A percentile compares a stretch with the other conserved stretches of the same genome.
These are phyloP conservation scores for Anastrepha ludens DNA, from an alignment of 1,140 invertebrate genomes.

Conservation along the genomic window DNA sequence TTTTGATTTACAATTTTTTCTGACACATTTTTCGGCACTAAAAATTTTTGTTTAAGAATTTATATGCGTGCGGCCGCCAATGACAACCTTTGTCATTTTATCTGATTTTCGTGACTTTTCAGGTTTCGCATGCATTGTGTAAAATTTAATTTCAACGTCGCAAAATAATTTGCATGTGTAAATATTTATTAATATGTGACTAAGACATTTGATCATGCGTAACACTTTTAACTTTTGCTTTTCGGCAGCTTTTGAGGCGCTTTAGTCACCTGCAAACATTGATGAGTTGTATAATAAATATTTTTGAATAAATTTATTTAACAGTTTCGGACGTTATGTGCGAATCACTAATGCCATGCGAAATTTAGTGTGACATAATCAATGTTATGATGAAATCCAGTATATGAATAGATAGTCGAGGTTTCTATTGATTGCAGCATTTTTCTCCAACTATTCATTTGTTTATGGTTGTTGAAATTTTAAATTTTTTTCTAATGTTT, in stretches of 20 bases:
- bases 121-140: neutral
- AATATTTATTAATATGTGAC: constrained; percentile 44
- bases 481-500: neutral
- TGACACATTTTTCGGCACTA: neutral
- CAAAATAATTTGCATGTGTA: constrained; percentile 35
- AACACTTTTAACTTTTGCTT: constrained; percentile 1
- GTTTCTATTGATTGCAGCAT: neutral
- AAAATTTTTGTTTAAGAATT: neutral
- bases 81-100: neutral
- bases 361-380: neutral
- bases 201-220: neutral
- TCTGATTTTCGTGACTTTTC: neutral
- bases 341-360: neutral
- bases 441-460: neutral
- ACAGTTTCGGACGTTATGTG: neutral
- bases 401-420: neutral
- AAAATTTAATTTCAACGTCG: neutral
- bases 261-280: constrained; percentile 30
- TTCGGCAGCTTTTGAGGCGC: neutral
- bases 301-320: constrained; percentile 33
- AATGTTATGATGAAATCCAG: neutral
- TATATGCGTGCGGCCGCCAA: neutral
- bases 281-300: constrained; percentile 28
- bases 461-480: neutral
- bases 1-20: neutral